phyloP scores from a whole-genome alignment of 2,797 vertebrate genomes.

The Chaetophractus vellerosus region DNA sequence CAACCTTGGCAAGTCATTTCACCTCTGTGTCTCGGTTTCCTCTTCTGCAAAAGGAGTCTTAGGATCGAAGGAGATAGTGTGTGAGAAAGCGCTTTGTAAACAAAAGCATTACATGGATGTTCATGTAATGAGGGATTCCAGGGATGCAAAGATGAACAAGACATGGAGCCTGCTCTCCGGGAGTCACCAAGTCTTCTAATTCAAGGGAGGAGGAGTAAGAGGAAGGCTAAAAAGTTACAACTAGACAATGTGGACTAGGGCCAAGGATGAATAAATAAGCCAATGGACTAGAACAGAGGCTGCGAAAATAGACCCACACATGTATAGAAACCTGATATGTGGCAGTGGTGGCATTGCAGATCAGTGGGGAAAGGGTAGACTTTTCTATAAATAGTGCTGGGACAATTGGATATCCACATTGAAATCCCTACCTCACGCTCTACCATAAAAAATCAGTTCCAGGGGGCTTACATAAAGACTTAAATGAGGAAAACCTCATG shows the following conservation, averaged over 20 bases:
- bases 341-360: not conserved
- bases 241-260: not conserved
- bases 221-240: not conserved
- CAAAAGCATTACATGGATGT: not conserved
- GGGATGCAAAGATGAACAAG: not conserved
- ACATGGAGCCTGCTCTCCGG: not conserved
- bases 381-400: not conserved
- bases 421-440: conserved; percentile 38
- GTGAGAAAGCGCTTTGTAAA: not conserved
- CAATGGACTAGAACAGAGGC: conserved; percentile 10
- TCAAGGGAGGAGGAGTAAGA: not conserved
- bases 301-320: conserved; percentile 55
- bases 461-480: conserved; percentile 28
- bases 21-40: not conserved
- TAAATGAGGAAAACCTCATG: not conserved
- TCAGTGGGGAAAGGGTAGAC: not conserved
- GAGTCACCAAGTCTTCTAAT: not conserved
- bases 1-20: not conserved
- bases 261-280: not conserved
- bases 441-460: not conserved
- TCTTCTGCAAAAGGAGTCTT: not conserved
- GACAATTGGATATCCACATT: not conserved
- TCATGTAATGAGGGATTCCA: not conserved
- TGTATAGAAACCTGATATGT: conserved; percentile 33
- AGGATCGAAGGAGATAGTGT: not conserved